phyloP scores from a whole-genome alignment of 2,797 vertebrate genomes.

The Sebastes trivittatus region DNA sequence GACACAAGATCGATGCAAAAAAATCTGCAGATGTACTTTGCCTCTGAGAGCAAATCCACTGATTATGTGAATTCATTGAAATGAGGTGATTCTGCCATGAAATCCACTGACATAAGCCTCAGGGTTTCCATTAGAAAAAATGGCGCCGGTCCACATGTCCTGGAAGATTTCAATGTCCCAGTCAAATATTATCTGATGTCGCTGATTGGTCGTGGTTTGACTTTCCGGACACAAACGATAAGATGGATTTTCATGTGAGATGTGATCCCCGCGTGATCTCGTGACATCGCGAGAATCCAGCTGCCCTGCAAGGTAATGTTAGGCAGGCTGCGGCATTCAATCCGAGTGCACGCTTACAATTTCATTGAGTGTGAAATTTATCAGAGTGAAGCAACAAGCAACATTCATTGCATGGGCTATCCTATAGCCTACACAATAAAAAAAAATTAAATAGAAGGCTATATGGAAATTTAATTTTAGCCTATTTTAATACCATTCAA shows the following conservation, averaged over 20 bases:
- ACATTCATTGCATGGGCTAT: not conserved
- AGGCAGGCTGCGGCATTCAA: not conserved
- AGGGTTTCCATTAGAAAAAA: too few relatives aligned
- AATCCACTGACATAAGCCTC: not conserved
- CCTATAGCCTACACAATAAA: not conserved
- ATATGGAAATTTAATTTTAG: not conserved
- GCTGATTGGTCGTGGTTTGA: not conserved
- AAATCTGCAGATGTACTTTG: not conserved
- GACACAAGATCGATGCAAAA: not conserved
- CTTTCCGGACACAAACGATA: not conserved
- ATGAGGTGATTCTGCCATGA: not conserved
- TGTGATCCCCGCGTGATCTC: not conserved
- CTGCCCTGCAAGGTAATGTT: not conserved
- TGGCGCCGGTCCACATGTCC: too few relatives aligned
- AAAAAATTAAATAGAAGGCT: not conserved
- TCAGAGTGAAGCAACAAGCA: not conserved
- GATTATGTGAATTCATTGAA: not conserved
- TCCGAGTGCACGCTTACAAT: not conserved
- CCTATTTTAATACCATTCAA: not conserved
- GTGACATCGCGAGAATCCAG: not conserved
- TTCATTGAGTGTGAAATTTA: not conserved
- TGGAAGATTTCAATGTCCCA: too few relatives aligned
- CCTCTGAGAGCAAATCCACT: not conserved
- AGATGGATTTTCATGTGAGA: not conserved
- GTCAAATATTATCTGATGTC: too few relatives aligned